Conservation (phyloP, 1,140 invertebrate species). For the Lasioglossum baleicum region DNA sequence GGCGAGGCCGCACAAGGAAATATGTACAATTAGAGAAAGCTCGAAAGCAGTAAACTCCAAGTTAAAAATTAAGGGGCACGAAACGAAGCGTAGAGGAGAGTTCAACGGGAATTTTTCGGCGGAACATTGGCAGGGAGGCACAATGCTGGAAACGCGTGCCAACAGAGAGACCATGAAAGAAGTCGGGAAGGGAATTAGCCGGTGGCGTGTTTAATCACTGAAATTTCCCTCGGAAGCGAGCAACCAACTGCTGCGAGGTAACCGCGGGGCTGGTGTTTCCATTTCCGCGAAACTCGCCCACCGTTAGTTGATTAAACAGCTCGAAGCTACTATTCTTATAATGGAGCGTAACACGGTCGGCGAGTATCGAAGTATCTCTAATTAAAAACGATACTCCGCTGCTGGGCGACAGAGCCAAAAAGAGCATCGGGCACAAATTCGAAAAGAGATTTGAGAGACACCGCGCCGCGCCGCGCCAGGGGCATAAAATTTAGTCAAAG, state of each 20-base stretch:
- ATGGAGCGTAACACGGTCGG: neutral
- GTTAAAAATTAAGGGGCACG: too few species aligned
- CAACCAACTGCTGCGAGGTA: neutral
- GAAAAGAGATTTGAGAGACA: neutral
- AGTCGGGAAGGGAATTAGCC: neutral
- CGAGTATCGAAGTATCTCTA: neutral
- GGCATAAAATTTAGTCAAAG: neutral
- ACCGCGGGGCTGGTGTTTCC: neutral
- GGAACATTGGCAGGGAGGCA: too few species aligned
- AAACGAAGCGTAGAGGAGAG: too few species aligned
- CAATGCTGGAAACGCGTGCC: too few species aligned
- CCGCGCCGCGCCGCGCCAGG: too few species aligned
- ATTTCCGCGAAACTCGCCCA: neutral
- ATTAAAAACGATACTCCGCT: neutral
- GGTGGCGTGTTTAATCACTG: neutral
- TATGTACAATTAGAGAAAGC: too few species aligned
- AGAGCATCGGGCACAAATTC: too few species aligned
- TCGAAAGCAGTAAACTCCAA: too few species aligned
- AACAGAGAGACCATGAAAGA: neutral
- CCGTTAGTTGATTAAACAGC: constrained; percentile 1
- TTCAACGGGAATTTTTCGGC: too few species aligned
- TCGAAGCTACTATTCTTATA: neutral
- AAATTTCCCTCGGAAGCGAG: neutral
- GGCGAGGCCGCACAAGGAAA: too few species aligned
- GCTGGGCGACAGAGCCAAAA: too few species aligned